Evolutionary conservation across 1,140 invertebrate species (phyloP), one percentile per base, ranked within the genome.

Genomic region (Neodiprion fabricii): DNA sequence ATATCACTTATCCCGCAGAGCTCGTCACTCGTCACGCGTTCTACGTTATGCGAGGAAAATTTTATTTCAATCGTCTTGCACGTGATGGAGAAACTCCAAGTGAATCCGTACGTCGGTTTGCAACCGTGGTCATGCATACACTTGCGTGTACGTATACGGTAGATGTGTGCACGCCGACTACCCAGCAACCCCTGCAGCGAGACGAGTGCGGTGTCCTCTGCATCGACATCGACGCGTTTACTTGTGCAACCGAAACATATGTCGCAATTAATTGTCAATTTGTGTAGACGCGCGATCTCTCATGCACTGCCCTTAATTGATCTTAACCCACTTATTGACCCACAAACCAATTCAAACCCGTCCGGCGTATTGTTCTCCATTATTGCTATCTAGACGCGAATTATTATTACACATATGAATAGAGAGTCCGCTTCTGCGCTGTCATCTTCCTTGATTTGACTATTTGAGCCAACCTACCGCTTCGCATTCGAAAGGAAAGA

Each of bases 191-290:
- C 28, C 28, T 40, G 28, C 28, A 40, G 28, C 28, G 28, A 17
- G n/a, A 61, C 53, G 53, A 61, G 53, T 61, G 53, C 53, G 53
- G 53, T 61, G 53, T 61, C 53, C 53, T 61, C 53, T 61, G 53
- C 53, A 17, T 9, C n/a, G 53, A 61, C n/a, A 17, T 17, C 11
- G 53, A 61, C 53, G 53, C 53, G 53, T 61, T 61, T 61, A 17
- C 53, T 61, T 61, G 53, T 61, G 53, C 53, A 61, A 61, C 11
- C 28, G 9, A 17, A 5, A 61, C n/a, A 61, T 61, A 0, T 61
- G 53, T 40, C 28, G 28, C 28, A 61, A 61, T 61, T 61, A 61
- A 61, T 61, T 61, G 53, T 61, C 53, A 61, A 61, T 61, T 61
- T 61, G 9, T 40, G 28, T 61, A 61, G 5, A 61, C 53, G 53